Base-by-base conservation (phyloP, 2,888 invertebrate genomes). In the Plutella xylostella region DNA sequence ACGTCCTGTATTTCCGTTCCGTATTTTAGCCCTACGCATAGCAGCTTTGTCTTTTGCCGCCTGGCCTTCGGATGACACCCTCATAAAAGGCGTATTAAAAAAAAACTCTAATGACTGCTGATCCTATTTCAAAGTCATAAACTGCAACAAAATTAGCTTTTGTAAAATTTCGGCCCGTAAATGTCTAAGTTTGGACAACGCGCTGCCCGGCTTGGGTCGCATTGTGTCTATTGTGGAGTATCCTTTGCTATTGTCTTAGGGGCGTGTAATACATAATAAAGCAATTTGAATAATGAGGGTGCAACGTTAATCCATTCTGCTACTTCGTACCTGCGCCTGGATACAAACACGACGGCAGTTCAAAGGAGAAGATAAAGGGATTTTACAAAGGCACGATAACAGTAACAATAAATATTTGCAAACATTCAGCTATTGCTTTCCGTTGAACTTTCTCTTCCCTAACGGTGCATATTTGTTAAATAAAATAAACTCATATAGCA, bases 81-180 rank as follows among this genome's bases (percentile, higher is more conserved):
- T 76, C 75, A 82, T 82, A 83, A 79, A 82, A 78, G 76, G 73
- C 73, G 76, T 78, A 72, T 74, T 77, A 80, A 80, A 83, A 82
- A 82, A 65, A 63, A 58, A 19, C 64, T 69, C 69, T 80, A 83
- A 82, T 80, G 67, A 73, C 61, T 60, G 67, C 69, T 74, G 76
- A 78, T 79, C 79, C 79, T 74, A 80, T 83, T 83, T 71, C 70
- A 67, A 72, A 66, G 78, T 67, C 73, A 74, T 80, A 80, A 82
- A 83, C 73, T 76, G 80, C 79, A 80, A 82, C 83, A 83, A 80
- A 82, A 80, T 83, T 79, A 79, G 75, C 73, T 68, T 72, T 80
- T 80, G 79, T 79, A 70, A 70, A 72, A 70, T 59, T 61, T 60
- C 57, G 63, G 72, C 72, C 67, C 64, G 72, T 72, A 68, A 75